Conservation (phyloP, 2,888 invertebrate genomes). For the Chymomyza caudatula region DNA sequence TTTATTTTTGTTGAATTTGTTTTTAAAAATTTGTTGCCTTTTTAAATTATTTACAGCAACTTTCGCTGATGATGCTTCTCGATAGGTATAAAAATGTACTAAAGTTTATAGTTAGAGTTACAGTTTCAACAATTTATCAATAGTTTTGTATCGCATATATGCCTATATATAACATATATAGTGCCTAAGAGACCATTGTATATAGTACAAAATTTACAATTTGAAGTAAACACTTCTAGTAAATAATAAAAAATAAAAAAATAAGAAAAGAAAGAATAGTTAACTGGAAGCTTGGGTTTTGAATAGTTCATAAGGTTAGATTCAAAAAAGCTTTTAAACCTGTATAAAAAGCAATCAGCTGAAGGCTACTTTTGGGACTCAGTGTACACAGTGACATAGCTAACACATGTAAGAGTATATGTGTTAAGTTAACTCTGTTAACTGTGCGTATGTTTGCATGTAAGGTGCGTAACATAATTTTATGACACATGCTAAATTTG, state of each 20-base stretch:
- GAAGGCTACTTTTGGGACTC: slow-evolving; percentile 57
- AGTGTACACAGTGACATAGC: slow-evolving; percentile 32
- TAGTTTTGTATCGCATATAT: not conserved
- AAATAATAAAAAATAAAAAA: slow-evolving; percentile 8
- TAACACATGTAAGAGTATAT: slow-evolving; percentile 18
- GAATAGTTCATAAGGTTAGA: not conserved
- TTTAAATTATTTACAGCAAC: slow-evolving; percentile 8
- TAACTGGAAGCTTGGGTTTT: not conserved
- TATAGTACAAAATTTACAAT: slow-evolving; percentile 72
- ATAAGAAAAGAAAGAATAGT: not conserved
- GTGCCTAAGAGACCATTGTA: slow-evolving; percentile 47
- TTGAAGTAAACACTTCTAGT: slow-evolving; percentile 48
- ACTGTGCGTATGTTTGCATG: slow-evolving; percentile 8
- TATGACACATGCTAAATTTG: too few relatives aligned
- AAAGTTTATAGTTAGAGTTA: not conserved
- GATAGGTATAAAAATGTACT: slow-evolving; percentile 55
- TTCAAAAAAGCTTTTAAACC: slow-evolving; percentile 30
- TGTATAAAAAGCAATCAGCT: slow-evolving; percentile 64
- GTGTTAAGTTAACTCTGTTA: too few relatives aligned
- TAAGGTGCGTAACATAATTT: too few relatives aligned
- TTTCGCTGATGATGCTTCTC: slow-evolving; percentile 25
- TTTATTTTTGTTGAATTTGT: slow-evolving; percentile 29
- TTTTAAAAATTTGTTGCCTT: not conserved
- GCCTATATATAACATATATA: slow-evolving; percentile 2
- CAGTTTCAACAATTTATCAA: not conserved